A percentile compares a stretch with the other conserved stretches of the same genome.
These are phyloP conservation scores for Phasia obesa DNA, from an alignment of 2,888 invertebrate species.

Conservation along the genomic window DNA sequence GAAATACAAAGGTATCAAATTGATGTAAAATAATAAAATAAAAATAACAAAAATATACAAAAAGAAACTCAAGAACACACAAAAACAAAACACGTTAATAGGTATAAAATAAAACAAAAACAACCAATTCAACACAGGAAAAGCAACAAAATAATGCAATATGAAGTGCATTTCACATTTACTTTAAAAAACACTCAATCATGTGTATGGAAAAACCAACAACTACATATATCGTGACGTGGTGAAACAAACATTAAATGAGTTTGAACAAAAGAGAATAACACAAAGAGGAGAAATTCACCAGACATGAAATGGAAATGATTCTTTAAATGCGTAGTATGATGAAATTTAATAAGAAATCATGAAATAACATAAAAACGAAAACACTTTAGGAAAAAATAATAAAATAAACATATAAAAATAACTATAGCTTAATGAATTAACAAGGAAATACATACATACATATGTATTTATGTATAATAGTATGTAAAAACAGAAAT, in stretches of 20 bases:
- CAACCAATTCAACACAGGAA: constrained; percentile 37
- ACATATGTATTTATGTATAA: too few relatives aligned
- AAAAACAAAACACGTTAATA: constrained; percentile 14
- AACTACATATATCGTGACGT: constrained; percentile 3
- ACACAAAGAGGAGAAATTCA: constrained; percentile 16
- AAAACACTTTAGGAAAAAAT: constrained; percentile 23
- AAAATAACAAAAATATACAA: constrained; percentile 7
- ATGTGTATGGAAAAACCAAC: neutral
- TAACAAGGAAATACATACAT: too few relatives aligned
- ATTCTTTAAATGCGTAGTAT: constrained; percentile 57
- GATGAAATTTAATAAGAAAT: constrained; percentile 35
- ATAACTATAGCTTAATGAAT: neutral
- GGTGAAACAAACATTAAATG: constrained; percentile 25
- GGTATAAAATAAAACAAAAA: constrained; percentile 15
- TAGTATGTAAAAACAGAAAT: neutral
- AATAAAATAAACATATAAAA: constrained; percentile 17
- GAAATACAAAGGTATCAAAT: neutral
- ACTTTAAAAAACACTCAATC: constrained; percentile 2
- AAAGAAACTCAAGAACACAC: constrained; percentile 29
- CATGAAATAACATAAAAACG: constrained; percentile 21
- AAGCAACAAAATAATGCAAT: constrained; percentile 24
- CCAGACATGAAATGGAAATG: constrained; percentile 19
- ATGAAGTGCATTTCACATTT: constrained; percentile 30
- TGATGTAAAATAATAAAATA: constrained; percentile 12
- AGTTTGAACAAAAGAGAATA: constrained; percentile 8